phyloP scores from a whole-genome alignment of 2,797 vertebrate genomes.

The Capromys pilorides region DNA sequence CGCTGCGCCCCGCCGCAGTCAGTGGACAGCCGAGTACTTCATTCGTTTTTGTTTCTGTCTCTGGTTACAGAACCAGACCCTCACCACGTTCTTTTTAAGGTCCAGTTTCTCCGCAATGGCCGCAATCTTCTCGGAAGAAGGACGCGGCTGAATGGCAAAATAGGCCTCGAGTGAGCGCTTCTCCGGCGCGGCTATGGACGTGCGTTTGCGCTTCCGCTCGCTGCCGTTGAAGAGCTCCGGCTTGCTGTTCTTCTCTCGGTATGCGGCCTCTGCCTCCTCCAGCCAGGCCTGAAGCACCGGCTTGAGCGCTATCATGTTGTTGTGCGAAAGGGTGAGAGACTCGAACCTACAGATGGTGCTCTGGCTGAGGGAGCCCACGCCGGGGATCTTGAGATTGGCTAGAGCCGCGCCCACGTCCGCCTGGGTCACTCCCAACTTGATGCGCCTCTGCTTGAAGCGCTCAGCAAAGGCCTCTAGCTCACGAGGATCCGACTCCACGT shows the following conservation, averaged over 20 bases:
- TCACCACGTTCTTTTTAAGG: conserved; percentile 96
- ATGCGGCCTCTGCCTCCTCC: conserved; percentile 94
- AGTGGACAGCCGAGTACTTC: conserved; percentile 95
- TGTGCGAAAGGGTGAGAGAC: conserved; percentile 96
- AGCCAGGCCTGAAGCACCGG: conserved; percentile 96
- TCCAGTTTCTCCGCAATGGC: conserved; percentile 96
- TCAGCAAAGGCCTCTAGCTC: conserved; percentile 97
- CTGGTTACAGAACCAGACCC: conserved; percentile 97
- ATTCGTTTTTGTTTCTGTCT: conserved; percentile 97
- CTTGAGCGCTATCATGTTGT: conserved; percentile 97
- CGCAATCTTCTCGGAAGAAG: conserved; percentile 95
- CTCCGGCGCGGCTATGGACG: conserved; percentile 95
- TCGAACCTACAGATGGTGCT: conserved; percentile 98
- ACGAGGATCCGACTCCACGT: conserved; percentile 94
- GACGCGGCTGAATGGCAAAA: conserved; percentile 95
- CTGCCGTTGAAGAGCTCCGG: conserved; percentile 90
- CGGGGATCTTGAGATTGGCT: conserved; percentile 94
- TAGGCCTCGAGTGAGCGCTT: conserved; percentile 96
- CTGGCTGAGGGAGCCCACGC: conserved; percentile 96
- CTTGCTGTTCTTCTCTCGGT: conserved; percentile 91
- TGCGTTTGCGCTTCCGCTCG: conserved; percentile 94
- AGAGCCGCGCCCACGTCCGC: conserved; percentile 94
- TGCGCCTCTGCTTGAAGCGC: conserved; percentile 94
- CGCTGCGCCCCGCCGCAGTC: conserved; percentile 77
- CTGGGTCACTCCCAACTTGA: conserved; percentile 95